Conservation (phyloP, 2,888 invertebrate genomes). For the Drosophila demipolita region DNA sequence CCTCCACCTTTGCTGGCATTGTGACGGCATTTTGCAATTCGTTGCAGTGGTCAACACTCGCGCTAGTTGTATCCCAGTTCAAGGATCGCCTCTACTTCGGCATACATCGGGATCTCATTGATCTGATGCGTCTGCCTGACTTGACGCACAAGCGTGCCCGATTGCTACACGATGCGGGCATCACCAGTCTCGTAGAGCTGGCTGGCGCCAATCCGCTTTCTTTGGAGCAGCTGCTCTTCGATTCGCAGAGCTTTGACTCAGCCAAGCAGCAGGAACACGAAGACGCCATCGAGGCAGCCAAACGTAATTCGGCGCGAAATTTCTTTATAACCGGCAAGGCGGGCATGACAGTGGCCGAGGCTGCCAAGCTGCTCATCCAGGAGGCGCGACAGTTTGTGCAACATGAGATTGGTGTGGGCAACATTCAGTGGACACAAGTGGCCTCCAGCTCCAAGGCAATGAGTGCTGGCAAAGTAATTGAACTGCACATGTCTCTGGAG, state of each 20-base stretch:
- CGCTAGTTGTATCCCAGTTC: constrained; percentile 95
- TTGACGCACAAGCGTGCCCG: constrained; percentile 94
- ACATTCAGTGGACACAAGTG: constrained; percentile 88
- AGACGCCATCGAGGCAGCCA: constrained; percentile 87
- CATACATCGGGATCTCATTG: constrained; percentile 95
- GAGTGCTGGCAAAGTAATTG: not conserved
- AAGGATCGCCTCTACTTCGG: constrained; percentile 98
- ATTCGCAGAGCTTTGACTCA: constrained; percentile 94
- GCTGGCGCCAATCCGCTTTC: constrained; percentile 90
- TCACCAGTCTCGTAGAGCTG: constrained; percentile 91
- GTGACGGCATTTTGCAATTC: constrained; percentile 97
- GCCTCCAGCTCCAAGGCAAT: not conserved
- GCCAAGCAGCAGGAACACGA: constrained; percentile 91
- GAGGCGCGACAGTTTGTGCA: constrained; percentile 91
- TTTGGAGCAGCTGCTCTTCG: constrained; percentile 91
- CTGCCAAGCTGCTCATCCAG: constrained; percentile 90
- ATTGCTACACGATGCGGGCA: constrained; percentile 92
- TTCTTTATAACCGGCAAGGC: constrained; percentile 92
- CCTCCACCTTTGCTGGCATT: constrained; percentile 98
- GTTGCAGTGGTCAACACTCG: constrained; percentile 96
- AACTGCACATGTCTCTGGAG: constrained; percentile 63
- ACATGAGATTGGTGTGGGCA: constrained; percentile 90
- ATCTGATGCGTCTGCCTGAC: constrained; percentile 93
- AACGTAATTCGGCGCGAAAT: constrained; percentile 89
- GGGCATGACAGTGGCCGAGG: constrained; percentile 92